Percentiles rank a stretch among this genome's conserved stretches.
phyloP scores from a whole-genome alignment of 2,888 invertebrate species.

The Bruchidius siliquastri region DNA sequence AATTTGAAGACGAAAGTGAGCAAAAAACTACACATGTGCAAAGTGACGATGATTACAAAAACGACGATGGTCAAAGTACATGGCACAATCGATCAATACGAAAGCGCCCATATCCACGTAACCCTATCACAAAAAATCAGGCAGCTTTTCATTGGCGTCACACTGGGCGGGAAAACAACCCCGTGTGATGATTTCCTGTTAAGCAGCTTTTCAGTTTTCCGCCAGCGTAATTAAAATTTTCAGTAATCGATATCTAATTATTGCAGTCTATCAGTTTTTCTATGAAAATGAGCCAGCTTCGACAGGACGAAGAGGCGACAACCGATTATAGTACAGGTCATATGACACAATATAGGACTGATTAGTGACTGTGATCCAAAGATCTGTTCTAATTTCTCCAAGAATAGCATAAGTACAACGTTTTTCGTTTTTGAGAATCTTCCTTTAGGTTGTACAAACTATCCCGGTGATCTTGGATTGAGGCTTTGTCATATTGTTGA shows the following conservation, averaged over 20 bases:
- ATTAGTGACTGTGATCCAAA: background rate
- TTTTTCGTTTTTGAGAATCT: too few relatives aligned
- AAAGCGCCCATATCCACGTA: background rate
- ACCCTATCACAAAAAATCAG: background rate
- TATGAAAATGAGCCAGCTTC: background rate
- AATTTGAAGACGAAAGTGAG: too few relatives aligned
- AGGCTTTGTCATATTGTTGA: too few relatives aligned
- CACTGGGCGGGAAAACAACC: background rate
- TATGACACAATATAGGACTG: too few relatives aligned
- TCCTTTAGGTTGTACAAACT: too few relatives aligned
- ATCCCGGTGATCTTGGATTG: too few relatives aligned
- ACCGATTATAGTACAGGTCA: background rate
- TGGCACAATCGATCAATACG: background rate
- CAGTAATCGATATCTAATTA: slow-evolving; percentile 13
- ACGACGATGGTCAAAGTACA: too few relatives aligned
- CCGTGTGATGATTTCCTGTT: background rate
- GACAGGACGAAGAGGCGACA: background rate
- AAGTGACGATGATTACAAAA: too few relatives aligned
- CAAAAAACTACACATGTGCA: too few relatives aligned
- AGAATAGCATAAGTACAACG: too few relatives aligned
- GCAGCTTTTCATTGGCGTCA: background rate
- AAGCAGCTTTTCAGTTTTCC: background rate
- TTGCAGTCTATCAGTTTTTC: slow-evolving; percentile 13
- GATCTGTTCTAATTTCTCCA: background rate
- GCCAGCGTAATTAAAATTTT: slow-evolving; percentile 12